Conservation (phyloP, 2,888 invertebrate genomes). For the Eupithecia dodoneata region DNA sequence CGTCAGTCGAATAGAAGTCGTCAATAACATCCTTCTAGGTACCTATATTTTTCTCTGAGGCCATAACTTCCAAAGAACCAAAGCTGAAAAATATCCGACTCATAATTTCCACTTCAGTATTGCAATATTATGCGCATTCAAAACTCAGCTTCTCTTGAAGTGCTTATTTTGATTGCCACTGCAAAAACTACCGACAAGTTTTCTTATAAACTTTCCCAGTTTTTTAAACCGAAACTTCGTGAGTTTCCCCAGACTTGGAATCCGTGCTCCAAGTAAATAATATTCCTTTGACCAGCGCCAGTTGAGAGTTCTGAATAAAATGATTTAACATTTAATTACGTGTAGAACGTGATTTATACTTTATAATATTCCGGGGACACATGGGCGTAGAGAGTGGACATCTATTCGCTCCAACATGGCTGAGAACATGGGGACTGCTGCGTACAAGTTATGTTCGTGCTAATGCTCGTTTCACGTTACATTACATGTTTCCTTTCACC, state of each 20-base stretch:
- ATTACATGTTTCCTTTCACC: too few relatives aligned
- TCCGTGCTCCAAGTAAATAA: conserved; percentile 10
- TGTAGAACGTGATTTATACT: conserved; percentile 58
- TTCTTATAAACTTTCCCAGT: neutral
- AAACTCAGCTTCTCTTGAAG: neutral
- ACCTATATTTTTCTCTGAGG: neutral
- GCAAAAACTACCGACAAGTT: conserved; percentile 1
- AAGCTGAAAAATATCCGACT: neutral
- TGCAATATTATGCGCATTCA: neutral
- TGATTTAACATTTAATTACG: conserved; percentile 71
- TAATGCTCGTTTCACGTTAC: too few relatives aligned
- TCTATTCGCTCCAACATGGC: neutral
- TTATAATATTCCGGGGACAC: conserved; percentile 57
- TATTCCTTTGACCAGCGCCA: conserved; percentile 14
- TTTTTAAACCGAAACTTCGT: neutral
- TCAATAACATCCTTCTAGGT: too few relatives aligned
- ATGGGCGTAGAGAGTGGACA: conserved; percentile 30
- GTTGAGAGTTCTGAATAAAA: conserved; percentile 61
- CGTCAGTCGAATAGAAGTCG: too few relatives aligned
- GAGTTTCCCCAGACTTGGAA: neutral
- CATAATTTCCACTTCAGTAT: neutral
- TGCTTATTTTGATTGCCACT: conserved; percentile 8
- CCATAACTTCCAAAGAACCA: neutral
- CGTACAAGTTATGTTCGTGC: too few relatives aligned
- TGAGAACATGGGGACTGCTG: too few relatives aligned